phyloP scores from a whole-genome alignment of 1,140 invertebrate genomes.

The Palaemon carinicauda region DNA sequence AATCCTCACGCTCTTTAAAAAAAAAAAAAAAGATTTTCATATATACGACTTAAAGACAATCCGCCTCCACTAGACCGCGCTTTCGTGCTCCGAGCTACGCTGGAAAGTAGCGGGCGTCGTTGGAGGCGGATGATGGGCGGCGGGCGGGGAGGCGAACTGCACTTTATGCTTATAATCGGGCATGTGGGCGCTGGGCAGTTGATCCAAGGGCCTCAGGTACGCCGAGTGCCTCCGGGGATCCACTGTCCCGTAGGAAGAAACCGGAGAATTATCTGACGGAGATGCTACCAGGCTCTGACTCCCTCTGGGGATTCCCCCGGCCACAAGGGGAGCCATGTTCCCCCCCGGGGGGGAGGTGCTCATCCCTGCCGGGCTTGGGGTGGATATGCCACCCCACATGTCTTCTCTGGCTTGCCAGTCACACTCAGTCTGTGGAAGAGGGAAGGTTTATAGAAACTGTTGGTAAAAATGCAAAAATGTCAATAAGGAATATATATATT shows the following conservation, averaged over 20 bases:
- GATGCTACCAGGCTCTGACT: neutral
- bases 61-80: constrained; percentile 11
- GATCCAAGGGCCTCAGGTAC: constrained; percentile 29
- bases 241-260: constrained; percentile 4
- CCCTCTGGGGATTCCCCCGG: neutral
- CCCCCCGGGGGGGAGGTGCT: neutral
- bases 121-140: neutral
- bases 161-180: neutral
- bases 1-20: too few relatives aligned
- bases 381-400: neutral
- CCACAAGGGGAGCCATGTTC: neutral
- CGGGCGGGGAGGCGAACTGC: neutral
- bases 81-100: constrained; percentile 28
- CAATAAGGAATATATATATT: too few relatives aligned
- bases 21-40: neutral
- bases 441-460: too few relatives aligned
- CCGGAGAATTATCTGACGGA: neutral
- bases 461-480: too few relatives aligned
- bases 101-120: neutral
- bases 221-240: constrained; percentile 31
- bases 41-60: neutral
- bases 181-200: constrained; percentile 6
- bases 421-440: too few relatives aligned
- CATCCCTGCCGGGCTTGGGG: neutral
- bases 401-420: neutral